Base-by-base conservation (phyloP, 2,888 invertebrate genomes). In the Drosophila pseudotakahashii region DNA sequence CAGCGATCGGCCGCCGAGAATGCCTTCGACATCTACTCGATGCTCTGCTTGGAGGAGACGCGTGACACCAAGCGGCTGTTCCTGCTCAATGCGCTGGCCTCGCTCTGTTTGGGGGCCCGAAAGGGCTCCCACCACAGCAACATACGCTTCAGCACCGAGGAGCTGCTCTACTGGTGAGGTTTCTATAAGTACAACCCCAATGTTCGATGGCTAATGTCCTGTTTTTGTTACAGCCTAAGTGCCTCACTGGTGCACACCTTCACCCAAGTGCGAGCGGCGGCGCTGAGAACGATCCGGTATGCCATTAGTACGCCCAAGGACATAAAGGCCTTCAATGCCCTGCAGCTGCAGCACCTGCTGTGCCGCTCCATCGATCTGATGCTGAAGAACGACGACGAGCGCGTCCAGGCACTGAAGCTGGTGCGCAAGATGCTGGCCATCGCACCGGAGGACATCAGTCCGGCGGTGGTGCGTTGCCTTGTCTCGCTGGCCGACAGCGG, bases 331-430 rank as follows among this genome's bases (percentile, higher is more conserved):
- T 95, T 98, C 82, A 96, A 97, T 91, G 94, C 95, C 79, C 93
- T 98, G 76, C 96, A 96, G 89, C 94, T 98, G 88, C 97, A 97
- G 77, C 96, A 95, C 92, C 94, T 98, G 79, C 94, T 98, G 72
- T 92, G 87, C 80, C 96, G 97, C 89, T 98, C 97, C 77, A 94
- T 99, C 91, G 99, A 99, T 93, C 93, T 98, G 73, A 95, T 96
- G 92, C 93, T 98, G 51, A 96, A 96, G 83, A 98, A 98, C 92
- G 98, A 99, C 91, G 95, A 97, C 79, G 99, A 98, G 92, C 94
- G 98, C 45, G 95, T 97, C 58, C 98, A 98, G 92, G 98, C 97
- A 1, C 93, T 98, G 81, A 95, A 98, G 85, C 94, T 99, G 69
- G 96, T 92, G 47, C 93, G 93, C 30, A 94, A 94, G 90, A 94